These are phyloP conservation scores for Microctenopoma steveboyesi DNA, from an alignment of 2,797 vertebrate genomes.

Conservation along the genomic window DNA sequence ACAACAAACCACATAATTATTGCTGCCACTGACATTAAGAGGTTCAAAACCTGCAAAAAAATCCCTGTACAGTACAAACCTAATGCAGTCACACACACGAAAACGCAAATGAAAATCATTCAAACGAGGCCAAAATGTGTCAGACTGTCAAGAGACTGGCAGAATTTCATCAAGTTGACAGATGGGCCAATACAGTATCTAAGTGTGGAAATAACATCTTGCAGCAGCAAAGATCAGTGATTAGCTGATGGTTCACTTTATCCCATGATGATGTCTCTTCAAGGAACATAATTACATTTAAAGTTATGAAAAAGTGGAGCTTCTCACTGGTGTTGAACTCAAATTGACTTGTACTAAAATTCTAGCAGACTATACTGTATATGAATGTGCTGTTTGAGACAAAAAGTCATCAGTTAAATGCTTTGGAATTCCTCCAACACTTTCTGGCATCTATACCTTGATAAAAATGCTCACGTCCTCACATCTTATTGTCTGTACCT, in stretches of 20 bases:
- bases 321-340: background rate
- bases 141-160: background rate
- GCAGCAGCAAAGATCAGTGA: constrained; percentile 2
- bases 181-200: background rate
- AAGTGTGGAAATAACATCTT: background rate
- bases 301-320: background rate
- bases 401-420: constrained; percentile 20
- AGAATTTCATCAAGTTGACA: constrained; percentile 2
- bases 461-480: background rate
- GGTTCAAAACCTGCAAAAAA: too few species aligned
- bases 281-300: background rate
- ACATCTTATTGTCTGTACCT: background rate
- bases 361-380: too few species aligned
- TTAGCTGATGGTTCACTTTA: constrained; percentile 12
- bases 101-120: background rate
- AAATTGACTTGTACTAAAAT: too few species aligned
- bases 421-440: constrained; percentile 1
- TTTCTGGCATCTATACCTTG: constrained; percentile 2
- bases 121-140: background rate
- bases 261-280: background rate
- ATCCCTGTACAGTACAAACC: too few species aligned
- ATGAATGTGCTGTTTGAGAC: constrained; percentile 16
- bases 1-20: background rate
- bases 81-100: background rate
- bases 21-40: too few species aligned